Evolutionary conservation across 2,888 invertebrate genomes (phyloP).

Genomic region (Galeopsomyia nigrocyanea): DNA sequence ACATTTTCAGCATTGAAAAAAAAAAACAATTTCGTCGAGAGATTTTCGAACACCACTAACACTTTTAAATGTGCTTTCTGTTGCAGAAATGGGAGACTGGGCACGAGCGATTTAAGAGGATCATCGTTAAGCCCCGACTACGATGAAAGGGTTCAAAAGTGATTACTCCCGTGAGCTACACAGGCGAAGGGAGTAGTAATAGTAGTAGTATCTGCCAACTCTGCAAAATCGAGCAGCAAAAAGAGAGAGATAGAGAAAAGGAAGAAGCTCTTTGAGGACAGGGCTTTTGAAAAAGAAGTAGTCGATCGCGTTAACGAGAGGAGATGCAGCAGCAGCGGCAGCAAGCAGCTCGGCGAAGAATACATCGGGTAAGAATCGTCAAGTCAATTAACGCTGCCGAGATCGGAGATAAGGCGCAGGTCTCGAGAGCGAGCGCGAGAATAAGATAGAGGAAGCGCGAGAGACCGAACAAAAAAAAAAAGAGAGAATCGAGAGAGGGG

Average conservation of each 20-base stretch:
- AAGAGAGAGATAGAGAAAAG: slow-evolving; percentile 1
- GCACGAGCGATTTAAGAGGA: neutral
- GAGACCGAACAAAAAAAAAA: slow-evolving; percentile 14
- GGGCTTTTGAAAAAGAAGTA: slow-evolving; percentile 14
- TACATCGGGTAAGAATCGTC: slow-evolving; percentile 49
- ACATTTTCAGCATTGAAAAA: neutral
- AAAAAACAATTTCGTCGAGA: neutral
- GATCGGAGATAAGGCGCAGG: slow-evolving; percentile 49
- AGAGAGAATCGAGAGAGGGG: slow-evolving; percentile 26
- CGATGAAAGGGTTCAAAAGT: slow-evolving; percentile 17
- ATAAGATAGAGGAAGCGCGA: slow-evolving; percentile 19
- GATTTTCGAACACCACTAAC: slow-evolving; percentile 24
- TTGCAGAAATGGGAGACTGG: slow-evolving; percentile 25
- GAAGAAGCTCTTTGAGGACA: slow-evolving; percentile 9
- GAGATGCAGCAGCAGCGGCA: neutral
- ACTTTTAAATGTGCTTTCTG: slow-evolving; percentile 27
- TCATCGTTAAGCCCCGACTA: too few relatives aligned
- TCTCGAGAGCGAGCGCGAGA: slow-evolving; percentile 34
- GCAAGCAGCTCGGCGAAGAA: slow-evolving; percentile 19
- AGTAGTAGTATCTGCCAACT: neutral
- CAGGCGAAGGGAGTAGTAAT: neutral
- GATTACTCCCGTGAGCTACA: slow-evolving; percentile 5
- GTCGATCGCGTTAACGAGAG: slow-evolving; percentile 38
- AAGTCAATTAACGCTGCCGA: slow-evolving; percentile 53
- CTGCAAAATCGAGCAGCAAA: neutral